A percentile compares a stretch with the other conserved stretches of the same genome.
These are phyloP conservation scores for Epinephelus malabaricus DNA, from an alignment of 2,797 vertebrate species.

Conservation along the genomic window DNA sequence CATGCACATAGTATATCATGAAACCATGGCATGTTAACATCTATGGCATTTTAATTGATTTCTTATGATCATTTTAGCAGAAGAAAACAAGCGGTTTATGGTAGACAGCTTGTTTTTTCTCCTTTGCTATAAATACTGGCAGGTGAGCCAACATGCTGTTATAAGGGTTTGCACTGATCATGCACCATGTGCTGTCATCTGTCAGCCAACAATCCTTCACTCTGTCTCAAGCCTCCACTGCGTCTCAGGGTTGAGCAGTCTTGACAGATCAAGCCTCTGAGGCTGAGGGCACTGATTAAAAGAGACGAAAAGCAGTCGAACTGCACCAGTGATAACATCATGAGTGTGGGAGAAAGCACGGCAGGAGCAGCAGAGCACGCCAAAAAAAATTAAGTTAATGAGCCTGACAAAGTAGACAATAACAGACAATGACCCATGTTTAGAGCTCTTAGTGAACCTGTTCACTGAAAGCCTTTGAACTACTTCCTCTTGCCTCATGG, in stretches of 20 bases:
- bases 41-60: constrained; percentile 39
- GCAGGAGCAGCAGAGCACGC: constrained; percentile 40
- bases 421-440: constrained; percentile 26
- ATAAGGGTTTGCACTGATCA: constrained; percentile 26
- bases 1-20: constrained; percentile 23
- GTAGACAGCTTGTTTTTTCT: constrained; percentile 39
- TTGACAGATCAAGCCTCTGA: constrained; percentile 62
- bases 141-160: constrained; percentile 35
- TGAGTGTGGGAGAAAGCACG: constrained; percentile 62
- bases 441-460: constrained; percentile 25
- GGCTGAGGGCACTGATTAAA: constrained; percentile 68
- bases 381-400: constrained; percentile 61
- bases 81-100: constrained; percentile 34
- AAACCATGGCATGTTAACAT: constrained; percentile 22
- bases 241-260: constrained; percentile 53
- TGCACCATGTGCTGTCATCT: constrained; percentile 40
- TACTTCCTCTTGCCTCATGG: not conserved
- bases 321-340: constrained; percentile 58
- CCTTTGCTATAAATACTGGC: constrained; percentile 38
- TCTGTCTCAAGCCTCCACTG: constrained; percentile 44
- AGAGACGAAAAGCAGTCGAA: constrained; percentile 71
- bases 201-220: constrained; percentile 56
- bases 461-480: constrained; percentile 13
- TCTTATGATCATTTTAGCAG: constrained; percentile 35
- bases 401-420: constrained; percentile 52